These are phyloP conservation scores for Cephus pygmeus DNA, from an alignment of 2,888 invertebrate genomes.

Conservation along the genomic window DNA sequence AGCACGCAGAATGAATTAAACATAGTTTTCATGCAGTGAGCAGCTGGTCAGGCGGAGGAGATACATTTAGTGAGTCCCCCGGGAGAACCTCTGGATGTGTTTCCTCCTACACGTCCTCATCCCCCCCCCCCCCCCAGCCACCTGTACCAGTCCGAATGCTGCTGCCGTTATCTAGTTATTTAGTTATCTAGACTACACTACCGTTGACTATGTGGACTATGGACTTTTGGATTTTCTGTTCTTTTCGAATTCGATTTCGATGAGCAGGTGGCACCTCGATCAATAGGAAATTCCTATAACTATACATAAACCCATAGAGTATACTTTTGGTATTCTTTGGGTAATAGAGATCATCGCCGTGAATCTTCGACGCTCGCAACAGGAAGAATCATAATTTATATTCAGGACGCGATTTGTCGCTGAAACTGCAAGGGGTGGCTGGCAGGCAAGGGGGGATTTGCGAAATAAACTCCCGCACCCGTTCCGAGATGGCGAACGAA, in stretches of 20 bases:
- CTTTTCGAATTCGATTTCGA: too few species aligned
- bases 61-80: constrained; percentile 20
- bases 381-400: constrained; percentile 57
- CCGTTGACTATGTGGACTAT: too few species aligned
- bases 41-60: constrained; percentile 8
- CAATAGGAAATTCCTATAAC: too few species aligned
- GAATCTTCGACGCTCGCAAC: constrained; percentile 41
- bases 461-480: constrained; percentile 47
- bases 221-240: too few species aligned
- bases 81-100: constrained; percentile 8
- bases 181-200: too few species aligned
- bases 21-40: constrained; percentile 29
- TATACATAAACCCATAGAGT: too few species aligned
- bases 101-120: not conserved
- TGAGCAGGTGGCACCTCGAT: too few species aligned
- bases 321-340: too few species aligned
- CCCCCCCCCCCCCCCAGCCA: too few species aligned
- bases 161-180: too few species aligned
- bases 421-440: constrained; percentile 24
- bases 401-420: constrained; percentile 48
- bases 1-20: constrained; percentile 45
- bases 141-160: too few species aligned
- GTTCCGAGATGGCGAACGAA: constrained; percentile 11
- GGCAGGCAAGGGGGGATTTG: constrained; percentile 35
- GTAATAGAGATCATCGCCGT: constrained; percentile 59